phyloP scores from a whole-genome alignment of 2,113 vertebrate species.

The Lagopus muta region DNA sequence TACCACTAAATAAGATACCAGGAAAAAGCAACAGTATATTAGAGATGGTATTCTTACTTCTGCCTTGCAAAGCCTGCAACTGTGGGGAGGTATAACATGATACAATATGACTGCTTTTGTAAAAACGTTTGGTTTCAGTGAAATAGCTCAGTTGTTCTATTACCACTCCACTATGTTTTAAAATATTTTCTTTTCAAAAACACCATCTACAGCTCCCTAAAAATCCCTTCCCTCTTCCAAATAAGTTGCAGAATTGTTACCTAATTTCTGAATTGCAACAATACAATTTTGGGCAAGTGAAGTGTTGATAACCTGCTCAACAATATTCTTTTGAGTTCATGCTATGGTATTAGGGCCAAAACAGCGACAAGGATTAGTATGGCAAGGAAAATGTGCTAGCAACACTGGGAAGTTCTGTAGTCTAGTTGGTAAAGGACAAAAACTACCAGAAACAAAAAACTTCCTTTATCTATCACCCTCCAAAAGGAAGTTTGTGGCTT shows the following conservation, averaged over 20 bases:
- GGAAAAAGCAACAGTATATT: not conserved
- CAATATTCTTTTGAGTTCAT: not conserved
- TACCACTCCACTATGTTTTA: not conserved
- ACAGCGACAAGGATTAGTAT: not conserved
- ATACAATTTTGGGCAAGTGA: not conserved
- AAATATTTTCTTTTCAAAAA: not conserved
- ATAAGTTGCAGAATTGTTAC: rapidly evolving
- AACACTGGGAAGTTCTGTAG: not conserved
- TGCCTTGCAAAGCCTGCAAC: not conserved
- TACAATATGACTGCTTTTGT: not conserved
- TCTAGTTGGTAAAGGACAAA: not conserved
- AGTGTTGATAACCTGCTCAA: not conserved
- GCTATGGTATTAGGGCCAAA: not conserved
- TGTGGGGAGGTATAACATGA: not conserved
- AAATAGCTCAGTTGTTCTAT: not conserved
- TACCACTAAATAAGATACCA: rapidly evolving
- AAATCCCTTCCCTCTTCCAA: not conserved
- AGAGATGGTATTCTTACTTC: not conserved
- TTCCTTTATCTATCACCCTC: not conserved
- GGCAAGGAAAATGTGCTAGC: not conserved
- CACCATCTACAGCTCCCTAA: not conserved
- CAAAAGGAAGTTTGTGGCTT: not conserved
- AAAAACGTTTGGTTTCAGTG: not conserved
- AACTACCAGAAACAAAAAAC: not conserved
- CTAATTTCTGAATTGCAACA: not conserved